phyloP scores from a whole-genome alignment of 2,797 vertebrate species.

The Acomys russatus region DNA sequence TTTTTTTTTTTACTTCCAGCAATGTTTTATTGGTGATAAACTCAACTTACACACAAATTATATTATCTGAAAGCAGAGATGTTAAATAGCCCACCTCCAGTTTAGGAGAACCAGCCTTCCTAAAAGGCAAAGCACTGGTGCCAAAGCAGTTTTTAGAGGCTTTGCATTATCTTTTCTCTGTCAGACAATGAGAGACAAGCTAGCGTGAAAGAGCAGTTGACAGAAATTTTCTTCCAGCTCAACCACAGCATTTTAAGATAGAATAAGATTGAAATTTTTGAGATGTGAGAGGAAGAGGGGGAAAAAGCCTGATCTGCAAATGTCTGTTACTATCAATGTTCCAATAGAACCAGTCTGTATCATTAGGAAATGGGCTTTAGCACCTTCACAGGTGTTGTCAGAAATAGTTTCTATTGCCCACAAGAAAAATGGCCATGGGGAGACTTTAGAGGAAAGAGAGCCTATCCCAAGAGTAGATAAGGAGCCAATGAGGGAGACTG shows the following conservation, averaged over 20 bases:
- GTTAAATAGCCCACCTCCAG: neutral
- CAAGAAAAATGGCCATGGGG: neutral
- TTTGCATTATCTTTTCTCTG: constrained; percentile 51
- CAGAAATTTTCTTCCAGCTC: constrained; percentile 23
- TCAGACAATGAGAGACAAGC: constrained; percentile 30
- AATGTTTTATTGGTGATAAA: neutral
- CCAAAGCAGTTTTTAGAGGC: constrained; percentile 10
- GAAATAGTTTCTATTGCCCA: neutral
- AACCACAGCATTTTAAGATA: constrained; percentile 48
- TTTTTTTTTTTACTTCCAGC: constrained; percentile 48
- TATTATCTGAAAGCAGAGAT: constrained; percentile 11
- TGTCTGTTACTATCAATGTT: constrained; percentile 4
- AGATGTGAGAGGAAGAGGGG: constrained; percentile 56
- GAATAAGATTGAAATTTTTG: constrained; percentile 19
- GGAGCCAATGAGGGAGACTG: neutral
- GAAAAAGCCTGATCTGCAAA: neutral
- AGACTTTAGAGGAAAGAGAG: neutral
- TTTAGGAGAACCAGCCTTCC: neutral
- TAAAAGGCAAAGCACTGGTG: constrained; percentile 52
- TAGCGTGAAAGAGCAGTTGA: constrained; percentile 53
- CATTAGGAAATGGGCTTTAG: neutral
- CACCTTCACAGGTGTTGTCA: neutral
- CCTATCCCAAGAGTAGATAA: rapidly evolving
- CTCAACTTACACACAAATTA: neutral
- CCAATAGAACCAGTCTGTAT: neutral